Evolutionary conservation across 53 echinoderm and acorn worm genomes (phyloP).

Genomic region (Mesocentrotus franciscanus): DNA sequence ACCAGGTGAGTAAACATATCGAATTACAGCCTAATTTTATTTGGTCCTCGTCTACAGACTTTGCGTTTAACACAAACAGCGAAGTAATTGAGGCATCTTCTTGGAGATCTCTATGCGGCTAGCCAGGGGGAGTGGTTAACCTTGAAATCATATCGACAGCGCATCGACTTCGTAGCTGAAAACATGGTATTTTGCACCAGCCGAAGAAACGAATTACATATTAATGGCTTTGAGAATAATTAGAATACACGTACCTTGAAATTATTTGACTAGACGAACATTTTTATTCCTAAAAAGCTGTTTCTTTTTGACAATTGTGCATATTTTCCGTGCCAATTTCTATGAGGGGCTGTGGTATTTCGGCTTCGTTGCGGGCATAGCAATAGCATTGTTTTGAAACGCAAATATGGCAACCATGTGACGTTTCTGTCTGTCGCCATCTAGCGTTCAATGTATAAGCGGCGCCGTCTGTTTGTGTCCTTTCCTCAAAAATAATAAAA

Average conservation of each 20-base stretch:
- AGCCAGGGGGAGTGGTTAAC: constrained; percentile 39
- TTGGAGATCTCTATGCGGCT: constrained; percentile 16
- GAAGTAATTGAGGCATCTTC: not conserved
- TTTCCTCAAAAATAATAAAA: no score
- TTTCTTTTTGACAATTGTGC: not conserved
- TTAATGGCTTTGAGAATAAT: no score
- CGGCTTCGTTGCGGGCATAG: constrained; percentile 40
- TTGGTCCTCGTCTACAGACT: no score
- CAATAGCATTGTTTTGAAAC: constrained; percentile 63
- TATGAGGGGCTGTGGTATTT: constrained; percentile 20
- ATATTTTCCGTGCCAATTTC: not conserved
- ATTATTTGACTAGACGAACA: not conserved
- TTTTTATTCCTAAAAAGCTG: not conserved
- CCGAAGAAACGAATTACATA: not conserved
- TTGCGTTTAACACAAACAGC: not conserved
- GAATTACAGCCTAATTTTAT: not conserved
- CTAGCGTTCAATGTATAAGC: constrained; percentile 13
- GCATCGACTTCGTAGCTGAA: not conserved
- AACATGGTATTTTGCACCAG: not conserved
- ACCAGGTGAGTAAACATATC: not conserved
- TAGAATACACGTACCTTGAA: not conserved
- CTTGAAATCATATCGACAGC: constrained; percentile 28
- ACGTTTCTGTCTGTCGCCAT: constrained; percentile 65
- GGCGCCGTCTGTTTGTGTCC: no score
- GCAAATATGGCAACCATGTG: constrained; percentile 69